Conservation (phyloP, 1,140 invertebrate species). For the Tyrophagus putrescentiae region DNA sequence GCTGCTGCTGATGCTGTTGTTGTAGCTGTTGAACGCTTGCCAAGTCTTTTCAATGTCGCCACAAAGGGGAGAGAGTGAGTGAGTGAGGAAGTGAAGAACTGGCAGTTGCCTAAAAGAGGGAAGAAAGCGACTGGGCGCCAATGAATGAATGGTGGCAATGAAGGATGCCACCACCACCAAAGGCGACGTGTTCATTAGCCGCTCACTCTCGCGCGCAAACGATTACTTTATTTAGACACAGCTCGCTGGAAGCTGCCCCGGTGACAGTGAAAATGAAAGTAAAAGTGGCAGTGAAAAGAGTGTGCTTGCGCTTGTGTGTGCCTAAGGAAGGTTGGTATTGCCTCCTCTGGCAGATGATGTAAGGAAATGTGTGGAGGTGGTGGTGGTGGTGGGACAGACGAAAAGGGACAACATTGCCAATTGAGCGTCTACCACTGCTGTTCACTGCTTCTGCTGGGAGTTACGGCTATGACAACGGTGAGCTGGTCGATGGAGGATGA, state of each 20-base stretch:
- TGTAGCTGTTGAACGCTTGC: too few relatives aligned
- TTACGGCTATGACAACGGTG: too few relatives aligned
- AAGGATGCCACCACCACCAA: too few relatives aligned
- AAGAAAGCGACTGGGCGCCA: not conserved
- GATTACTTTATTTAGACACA: not conserved
- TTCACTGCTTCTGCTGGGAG: too few relatives aligned
- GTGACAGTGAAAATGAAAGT: not conserved
- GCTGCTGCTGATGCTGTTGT: too few relatives aligned
- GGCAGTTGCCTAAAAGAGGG: too few relatives aligned
- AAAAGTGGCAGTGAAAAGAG: too few relatives aligned
- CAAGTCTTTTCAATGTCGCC: not conserved
- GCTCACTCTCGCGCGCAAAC: too few relatives aligned
- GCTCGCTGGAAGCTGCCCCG: not conserved
- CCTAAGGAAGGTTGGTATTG: too few relatives aligned
- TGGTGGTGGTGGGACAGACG: not conserved
- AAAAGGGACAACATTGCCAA: not conserved
- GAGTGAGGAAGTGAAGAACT: too few relatives aligned
- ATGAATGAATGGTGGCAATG: not conserved
- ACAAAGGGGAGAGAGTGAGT: not conserved
- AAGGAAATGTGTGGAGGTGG: not conserved
- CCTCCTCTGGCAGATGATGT: not conserved
- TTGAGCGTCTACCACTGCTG: not conserved
- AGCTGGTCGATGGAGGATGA: too few relatives aligned
- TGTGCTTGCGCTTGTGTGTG: not conserved
- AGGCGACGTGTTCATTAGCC: too few relatives aligned